Conservation (phyloP, 2,888 invertebrate genomes). For the Pandemis corylana region DNA sequence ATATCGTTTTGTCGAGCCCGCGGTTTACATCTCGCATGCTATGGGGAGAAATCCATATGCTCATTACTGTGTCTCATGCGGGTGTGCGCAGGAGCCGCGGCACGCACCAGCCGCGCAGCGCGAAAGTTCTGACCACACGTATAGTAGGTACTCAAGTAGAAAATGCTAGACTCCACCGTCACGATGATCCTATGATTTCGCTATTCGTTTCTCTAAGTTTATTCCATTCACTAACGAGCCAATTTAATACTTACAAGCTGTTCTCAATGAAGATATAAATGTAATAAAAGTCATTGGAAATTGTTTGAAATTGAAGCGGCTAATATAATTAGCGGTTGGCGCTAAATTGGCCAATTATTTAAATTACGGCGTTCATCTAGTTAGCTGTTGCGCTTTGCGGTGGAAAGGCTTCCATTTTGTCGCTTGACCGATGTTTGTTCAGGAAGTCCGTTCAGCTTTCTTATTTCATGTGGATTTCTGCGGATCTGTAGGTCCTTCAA, state of each 20-base stretch:
- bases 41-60: constrained; percentile 36
- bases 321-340: constrained; percentile 30
- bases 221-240: background rate
- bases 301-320: constrained; percentile 12
- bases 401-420: background rate
- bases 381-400: background rate
- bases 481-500: background rate
- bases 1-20: background rate
- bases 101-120: constrained; percentile 1
- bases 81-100: background rate
- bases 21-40: constrained; percentile 3
- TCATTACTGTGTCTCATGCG: constrained; percentile 21
- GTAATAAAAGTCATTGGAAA: constrained; percentile 11
- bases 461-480: constrained; percentile 7
- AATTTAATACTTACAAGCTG: background rate
- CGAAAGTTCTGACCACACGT: constrained; percentile 16
- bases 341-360: constrained; percentile 35
- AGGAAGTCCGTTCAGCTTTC: constrained; percentile 9
- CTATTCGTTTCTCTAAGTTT: background rate
- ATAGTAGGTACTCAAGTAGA: background rate
- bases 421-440: background rate
- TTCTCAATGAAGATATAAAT: constrained; percentile 15
- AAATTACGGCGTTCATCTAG: constrained; percentile 13
- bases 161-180: background rate
- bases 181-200: constrained; percentile 1